Percentiles rank a stretch among this genome's conserved stretches.
These are phyloP conservation scores for Macrochelys suwanniensis DNA, from an alignment of 2,797 vertebrate species.

Conservation along the genomic window DNA sequence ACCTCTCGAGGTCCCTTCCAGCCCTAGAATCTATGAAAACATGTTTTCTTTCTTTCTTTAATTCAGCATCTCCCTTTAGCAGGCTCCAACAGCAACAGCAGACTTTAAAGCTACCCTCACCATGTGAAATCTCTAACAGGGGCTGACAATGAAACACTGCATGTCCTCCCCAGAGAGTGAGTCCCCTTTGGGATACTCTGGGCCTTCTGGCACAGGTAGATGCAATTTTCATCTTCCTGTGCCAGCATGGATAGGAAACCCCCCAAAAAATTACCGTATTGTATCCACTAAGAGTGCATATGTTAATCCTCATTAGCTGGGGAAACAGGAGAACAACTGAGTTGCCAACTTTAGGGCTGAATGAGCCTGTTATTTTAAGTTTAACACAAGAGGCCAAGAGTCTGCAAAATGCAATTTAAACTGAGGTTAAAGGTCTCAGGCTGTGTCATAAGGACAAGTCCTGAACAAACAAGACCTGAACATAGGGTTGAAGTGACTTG, in stretches of 20 bases:
- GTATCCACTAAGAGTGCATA: background rate
- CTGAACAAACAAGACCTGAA: fast-evolving
- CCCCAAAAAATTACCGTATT: background rate
- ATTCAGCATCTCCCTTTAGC: background rate
- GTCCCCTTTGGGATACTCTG: background rate
- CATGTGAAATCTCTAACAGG: background rate
- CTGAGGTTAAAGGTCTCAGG: background rate
- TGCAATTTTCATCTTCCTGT: background rate
- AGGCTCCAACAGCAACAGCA: background rate
- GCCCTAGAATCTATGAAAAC: no score
- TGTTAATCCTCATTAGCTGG: background rate
- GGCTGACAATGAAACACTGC: background rate
- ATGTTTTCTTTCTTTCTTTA: background rate
- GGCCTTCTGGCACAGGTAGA: background rate
- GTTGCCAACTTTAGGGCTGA: background rate
- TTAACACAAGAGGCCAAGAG: background rate
- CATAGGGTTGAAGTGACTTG: background rate
- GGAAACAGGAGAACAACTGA: background rate
- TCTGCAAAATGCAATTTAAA: background rate
- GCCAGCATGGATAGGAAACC: background rate
- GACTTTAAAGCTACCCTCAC: background rate
- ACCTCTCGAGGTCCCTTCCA: no score
- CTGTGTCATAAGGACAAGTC: background rate
- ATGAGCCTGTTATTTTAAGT: background rate
- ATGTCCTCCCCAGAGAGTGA: background rate